Conservation (phyloP, 2,797 vertebrate genomes). For the Petrocephalus sullivani region DNA sequence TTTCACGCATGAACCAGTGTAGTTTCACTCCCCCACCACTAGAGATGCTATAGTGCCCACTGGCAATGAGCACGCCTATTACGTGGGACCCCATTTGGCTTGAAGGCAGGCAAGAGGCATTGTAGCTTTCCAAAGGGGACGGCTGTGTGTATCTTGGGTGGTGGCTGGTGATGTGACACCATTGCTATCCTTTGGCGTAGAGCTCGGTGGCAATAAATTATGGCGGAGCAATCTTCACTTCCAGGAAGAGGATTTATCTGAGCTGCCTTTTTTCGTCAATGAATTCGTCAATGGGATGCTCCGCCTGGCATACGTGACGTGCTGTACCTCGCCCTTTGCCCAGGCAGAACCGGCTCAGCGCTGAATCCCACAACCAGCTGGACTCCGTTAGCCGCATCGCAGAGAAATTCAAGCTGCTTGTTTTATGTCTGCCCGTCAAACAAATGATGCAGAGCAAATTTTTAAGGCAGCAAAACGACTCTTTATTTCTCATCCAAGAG, state of each 20-base stretch:
- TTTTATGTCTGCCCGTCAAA: background rate
- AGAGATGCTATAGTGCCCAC: background rate
- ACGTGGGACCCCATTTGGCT: background rate
- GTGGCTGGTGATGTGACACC: background rate
- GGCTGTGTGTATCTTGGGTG: background rate
- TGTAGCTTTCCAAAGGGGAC: background rate
- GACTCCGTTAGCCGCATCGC: background rate
- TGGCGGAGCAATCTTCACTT: constrained; percentile 22
- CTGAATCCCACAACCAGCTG: background rate
- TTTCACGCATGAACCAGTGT: constrained; percentile 1
- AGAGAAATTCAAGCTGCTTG: background rate
- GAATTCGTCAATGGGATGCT: background rate
- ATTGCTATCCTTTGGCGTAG: background rate
- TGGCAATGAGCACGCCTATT: background rate
- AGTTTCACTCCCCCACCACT: background rate
- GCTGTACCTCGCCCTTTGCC: background rate
- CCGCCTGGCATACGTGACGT: background rate
- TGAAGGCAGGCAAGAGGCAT: background rate
- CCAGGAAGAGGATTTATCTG: constrained; percentile 30
- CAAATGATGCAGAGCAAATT: background rate
- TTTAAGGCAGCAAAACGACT: background rate
- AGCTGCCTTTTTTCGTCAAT: constrained; percentile 20
- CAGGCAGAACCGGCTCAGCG: background rate
- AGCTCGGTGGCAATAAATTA: background rate
- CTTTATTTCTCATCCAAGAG: background rate